Evolutionary conservation across 2,888 invertebrate species (phyloP).

Genomic region (Osedax fenrisi): DNA sequence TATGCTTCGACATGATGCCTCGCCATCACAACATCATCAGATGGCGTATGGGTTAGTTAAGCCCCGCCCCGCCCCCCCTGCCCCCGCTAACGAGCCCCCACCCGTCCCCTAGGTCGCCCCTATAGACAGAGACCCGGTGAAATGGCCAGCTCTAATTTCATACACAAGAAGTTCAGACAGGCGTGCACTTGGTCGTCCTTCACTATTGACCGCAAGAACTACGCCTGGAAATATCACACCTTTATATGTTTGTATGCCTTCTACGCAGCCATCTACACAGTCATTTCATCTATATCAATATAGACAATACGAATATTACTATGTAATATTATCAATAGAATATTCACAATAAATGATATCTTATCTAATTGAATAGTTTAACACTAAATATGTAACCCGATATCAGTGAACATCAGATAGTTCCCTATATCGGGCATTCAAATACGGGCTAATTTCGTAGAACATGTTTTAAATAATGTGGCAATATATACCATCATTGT

Average conservation of each 20-base stretch:
- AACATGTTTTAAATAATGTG: too few species aligned
- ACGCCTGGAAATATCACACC: constrained; percentile 50
- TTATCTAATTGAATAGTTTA: too few species aligned
- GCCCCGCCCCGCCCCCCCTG: background rate
- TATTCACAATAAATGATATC: too few species aligned
- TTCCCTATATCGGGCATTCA: too few species aligned
- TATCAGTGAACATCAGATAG: too few species aligned
- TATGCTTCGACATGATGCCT: constrained; percentile 89
- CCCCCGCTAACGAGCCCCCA: background rate
- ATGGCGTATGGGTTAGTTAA: constrained; percentile 55
- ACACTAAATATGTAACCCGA: too few species aligned
- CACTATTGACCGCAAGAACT: constrained; percentile 47
- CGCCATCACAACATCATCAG: constrained; percentile 88
- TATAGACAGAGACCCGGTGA: constrained; percentile 40
- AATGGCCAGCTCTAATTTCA: constrained; percentile 39
- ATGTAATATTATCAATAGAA: too few species aligned
- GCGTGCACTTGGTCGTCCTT: constrained; percentile 50
- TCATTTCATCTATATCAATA: too few species aligned
- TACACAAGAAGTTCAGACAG: constrained; percentile 46
- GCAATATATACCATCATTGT: too few species aligned
- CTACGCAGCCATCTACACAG: background rate
- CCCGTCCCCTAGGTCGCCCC: constrained; percentile 42
- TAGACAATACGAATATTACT: too few species aligned
- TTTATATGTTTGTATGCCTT: constrained; percentile 45
- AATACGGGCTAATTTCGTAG: too few species aligned